A percentile compares a stretch with the other conserved stretches of the same genome.
These are phyloP conservation scores for Sepioteuthis lessoniana DNA, from an alignment of 2,888 invertebrate species.

Conservation along the genomic window DNA sequence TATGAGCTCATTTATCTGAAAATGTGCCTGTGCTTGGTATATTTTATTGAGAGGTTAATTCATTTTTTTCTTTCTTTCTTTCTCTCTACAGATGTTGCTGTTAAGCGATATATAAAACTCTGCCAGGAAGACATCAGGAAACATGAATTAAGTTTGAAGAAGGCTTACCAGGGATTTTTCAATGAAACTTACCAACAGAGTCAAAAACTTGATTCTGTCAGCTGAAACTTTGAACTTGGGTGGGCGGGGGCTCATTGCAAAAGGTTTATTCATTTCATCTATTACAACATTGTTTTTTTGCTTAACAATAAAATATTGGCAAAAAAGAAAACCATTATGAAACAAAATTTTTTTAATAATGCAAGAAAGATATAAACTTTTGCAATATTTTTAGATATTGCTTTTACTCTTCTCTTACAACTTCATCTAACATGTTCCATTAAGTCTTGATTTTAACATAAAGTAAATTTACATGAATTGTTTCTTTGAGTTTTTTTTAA, in stretches of 20 bases:
- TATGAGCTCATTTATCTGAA: too few species aligned
- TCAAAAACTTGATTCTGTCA: background rate
- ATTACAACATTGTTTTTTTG: background rate
- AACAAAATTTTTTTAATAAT: too few species aligned
- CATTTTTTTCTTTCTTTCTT: slow-evolving; percentile 49
- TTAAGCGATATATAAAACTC: slow-evolving; percentile 57
- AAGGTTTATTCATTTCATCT: background rate
- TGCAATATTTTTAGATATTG: too few species aligned
- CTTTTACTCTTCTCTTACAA: too few species aligned
- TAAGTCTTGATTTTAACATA: background rate
- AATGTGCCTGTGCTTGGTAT: too few species aligned
- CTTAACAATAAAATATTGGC: background rate
- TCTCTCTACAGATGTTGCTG: slow-evolving; percentile 57
- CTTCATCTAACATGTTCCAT: background rate
- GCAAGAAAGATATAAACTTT: too few species aligned
- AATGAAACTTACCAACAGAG: background rate
- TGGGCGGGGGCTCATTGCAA: too few species aligned
- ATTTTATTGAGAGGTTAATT: background rate
- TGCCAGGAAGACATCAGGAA: slow-evolving; percentile 58
- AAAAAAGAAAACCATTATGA: too few species aligned
- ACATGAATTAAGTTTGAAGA: slow-evolving; percentile 61
- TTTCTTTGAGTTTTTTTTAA: too few species aligned
- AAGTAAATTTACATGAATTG: background rate
- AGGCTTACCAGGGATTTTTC: slow-evolving; percentile 62
- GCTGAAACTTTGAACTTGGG: background rate